Percentiles rank a stretch among this genome's conserved stretches.
These are phyloP conservation scores for Semaprochilodus insignis DNA, from an alignment of 2,797 vertebrate genomes.

Conservation along the genomic window DNA sequence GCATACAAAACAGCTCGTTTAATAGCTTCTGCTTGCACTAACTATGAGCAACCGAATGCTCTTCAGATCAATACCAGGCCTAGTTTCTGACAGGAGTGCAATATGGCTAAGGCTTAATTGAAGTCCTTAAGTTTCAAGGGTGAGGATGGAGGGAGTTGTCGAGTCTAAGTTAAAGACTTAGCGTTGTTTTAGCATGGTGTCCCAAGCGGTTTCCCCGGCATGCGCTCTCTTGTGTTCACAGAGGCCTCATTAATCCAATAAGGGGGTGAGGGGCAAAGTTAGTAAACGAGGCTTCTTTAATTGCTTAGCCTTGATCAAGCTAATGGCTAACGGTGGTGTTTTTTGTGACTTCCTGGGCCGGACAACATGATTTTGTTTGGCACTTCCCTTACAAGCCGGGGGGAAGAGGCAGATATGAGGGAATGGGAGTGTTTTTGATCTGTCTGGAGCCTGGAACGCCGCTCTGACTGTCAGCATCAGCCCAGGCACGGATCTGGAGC, in stretches of 20 bases:
- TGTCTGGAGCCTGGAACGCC: slow-evolving; percentile 66
- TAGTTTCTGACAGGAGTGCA: slow-evolving; percentile 28
- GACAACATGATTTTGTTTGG: slow-evolving; percentile 55
- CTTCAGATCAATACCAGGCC: slow-evolving; percentile 41
- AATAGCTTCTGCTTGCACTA: slow-evolving; percentile 32
- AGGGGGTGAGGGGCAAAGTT: background rate
- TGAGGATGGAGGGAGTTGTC: slow-evolving; percentile 26
- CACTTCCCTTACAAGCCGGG: slow-evolving; percentile 55
- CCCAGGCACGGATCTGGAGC: slow-evolving; percentile 63
- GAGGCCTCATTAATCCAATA: slow-evolving; percentile 26
- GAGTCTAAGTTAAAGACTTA: slow-evolving; percentile 4
- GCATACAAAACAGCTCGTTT: slow-evolving; percentile 29
- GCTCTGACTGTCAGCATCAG: slow-evolving; percentile 72
- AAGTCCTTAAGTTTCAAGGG: slow-evolving; percentile 28
- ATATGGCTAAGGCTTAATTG: slow-evolving; percentile 43
- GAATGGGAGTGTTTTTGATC: slow-evolving; percentile 76
- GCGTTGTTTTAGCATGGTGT: slow-evolving; percentile 32
- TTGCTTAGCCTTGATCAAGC: slow-evolving; percentile 17
- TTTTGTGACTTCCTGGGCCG: slow-evolving; percentile 25
- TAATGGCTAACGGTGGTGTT: slow-evolving; percentile 15
- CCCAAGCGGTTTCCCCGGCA: slow-evolving; percentile 12
- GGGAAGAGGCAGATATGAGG: slow-evolving; percentile 71
- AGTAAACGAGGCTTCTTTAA: background rate
- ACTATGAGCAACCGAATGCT: slow-evolving; percentile 19
- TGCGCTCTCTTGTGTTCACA: background rate